These are phyloP conservation scores for Origma solitaria DNA, from an alignment of 2,113 vertebrate species.

Conservation along the genomic window DNA sequence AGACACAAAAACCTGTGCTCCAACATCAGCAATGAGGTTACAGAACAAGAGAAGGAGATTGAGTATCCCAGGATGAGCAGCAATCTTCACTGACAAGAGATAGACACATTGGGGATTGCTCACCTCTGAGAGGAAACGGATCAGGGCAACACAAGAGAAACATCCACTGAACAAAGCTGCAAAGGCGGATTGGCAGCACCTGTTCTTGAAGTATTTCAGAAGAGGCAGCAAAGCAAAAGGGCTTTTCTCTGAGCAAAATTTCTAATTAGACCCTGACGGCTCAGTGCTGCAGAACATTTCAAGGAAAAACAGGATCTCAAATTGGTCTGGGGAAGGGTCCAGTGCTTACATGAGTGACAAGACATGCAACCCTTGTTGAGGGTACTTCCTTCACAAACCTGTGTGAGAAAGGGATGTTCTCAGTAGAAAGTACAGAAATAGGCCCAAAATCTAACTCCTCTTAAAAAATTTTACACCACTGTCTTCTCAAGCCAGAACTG, in stretches of 20 bases:
- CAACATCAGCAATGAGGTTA: not conserved
- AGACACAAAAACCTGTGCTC: not conserved
- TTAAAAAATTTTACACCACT: not conserved
- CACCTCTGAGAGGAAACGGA: not conserved
- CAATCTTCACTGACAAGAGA: not conserved
- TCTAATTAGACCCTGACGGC: not conserved
- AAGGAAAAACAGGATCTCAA: not conserved
- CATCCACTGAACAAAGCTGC: not conserved
- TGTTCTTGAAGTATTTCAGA: not conserved
- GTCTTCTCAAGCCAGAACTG: not conserved
- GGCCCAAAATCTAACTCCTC: not conserved
- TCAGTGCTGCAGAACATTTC: not conserved
- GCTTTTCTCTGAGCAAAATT: not conserved
- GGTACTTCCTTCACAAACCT: not conserved
- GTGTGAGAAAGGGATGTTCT: not conserved
- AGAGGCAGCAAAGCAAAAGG: not conserved
- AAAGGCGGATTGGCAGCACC: not conserved
- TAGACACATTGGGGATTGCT: accelerated
- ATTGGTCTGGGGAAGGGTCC: not conserved
- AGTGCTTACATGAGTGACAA: not conserved
- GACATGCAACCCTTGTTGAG: not conserved
- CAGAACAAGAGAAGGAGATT: not conserved
- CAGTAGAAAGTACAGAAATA: not conserved
- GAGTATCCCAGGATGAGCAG: not conserved
- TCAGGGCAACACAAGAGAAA: accelerated